Percentiles rank a stretch among this genome's conserved stretches.
Evolutionary conservation across 2,113 vertebrate genomes (phyloP).

Genomic region (Acanthochromis polyacanthus): DNA sequence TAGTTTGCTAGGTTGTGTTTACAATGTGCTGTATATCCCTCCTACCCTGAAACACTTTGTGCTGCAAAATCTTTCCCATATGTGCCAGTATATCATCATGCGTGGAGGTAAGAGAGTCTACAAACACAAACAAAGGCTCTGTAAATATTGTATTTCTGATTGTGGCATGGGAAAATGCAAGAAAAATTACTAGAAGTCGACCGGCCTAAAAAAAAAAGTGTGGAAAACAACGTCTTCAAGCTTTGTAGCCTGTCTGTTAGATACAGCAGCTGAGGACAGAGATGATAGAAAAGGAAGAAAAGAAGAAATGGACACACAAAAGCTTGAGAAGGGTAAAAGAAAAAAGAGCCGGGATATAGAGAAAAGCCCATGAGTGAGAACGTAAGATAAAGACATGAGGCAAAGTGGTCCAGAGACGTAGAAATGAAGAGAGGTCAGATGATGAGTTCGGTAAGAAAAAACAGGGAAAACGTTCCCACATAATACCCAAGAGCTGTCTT

Average conservation of each 20-base stretch:
- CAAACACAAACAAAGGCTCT: background rate
- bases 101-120: background rate
- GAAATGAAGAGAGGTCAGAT: conserved; percentile 14
- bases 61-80: background rate
- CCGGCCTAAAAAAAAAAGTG: conserved; percentile 12
- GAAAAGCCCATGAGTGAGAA: conserved; percentile 9
- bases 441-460: conserved; percentile 11
- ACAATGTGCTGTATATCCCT: background rate
- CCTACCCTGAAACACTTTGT: background rate
- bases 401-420: background rate
- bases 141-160: background rate
- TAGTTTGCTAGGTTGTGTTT: background rate
- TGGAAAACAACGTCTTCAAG: conserved; percentile 15
- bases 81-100: too few species aligned
- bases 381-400: conserved; percentile 24
- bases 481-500: background rate
- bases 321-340: conserved; percentile 14
- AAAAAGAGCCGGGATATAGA: conserved; percentile 11
- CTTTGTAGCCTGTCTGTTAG: conserved; percentile 10
- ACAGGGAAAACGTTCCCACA: background rate
- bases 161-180: background rate
- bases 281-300: conserved; percentile 14
- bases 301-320: conserved; percentile 24
- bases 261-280: conserved; percentile 6
- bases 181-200: background rate